phyloP scores from a whole-genome alignment of 1,140 invertebrate species.

The Ectropis grisescens region DNA sequence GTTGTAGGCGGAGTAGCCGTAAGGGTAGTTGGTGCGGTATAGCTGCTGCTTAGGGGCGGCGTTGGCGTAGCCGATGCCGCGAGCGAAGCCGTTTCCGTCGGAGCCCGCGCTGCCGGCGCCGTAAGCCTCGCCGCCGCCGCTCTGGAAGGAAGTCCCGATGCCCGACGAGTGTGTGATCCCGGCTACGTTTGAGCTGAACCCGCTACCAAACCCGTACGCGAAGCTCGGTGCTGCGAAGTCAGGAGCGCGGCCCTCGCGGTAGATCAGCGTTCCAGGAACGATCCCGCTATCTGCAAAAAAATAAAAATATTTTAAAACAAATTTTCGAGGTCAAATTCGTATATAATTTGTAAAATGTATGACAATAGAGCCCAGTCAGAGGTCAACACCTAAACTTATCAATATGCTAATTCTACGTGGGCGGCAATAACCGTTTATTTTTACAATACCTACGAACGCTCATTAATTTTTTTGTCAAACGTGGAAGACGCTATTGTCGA shows the following conservation, averaged over 20 bases:
- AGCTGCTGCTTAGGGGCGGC: slow-evolving; percentile 5
- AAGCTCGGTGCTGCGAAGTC: slow-evolving; percentile 18
- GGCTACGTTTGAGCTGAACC: slow-evolving; percentile 51
- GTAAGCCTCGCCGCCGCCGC: slow-evolving; percentile 38
- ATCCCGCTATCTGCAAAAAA: slow-evolving; percentile 13
- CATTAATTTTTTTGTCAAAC: too few species aligned
- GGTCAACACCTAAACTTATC: too few species aligned
- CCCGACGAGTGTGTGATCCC: slow-evolving; percentile 45
- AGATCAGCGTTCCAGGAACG: slow-evolving; percentile 2
- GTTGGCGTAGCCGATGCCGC: slow-evolving; percentile 23
- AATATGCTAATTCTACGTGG: too few species aligned
- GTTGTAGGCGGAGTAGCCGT: slow-evolving; percentile 23
- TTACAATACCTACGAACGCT: too few species aligned
- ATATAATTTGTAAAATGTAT: too few species aligned
- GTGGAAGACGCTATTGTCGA: too few species aligned
- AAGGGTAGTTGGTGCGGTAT: slow-evolving; percentile 1
- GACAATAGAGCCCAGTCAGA: too few species aligned
- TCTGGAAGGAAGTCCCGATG: slow-evolving; percentile 39
- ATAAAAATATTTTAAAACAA: too few species aligned
- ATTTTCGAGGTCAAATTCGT: too few species aligned
- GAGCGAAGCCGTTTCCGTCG: slow-evolving; percentile 12
- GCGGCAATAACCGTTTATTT: too few species aligned
- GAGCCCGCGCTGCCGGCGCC: slow-evolving; percentile 22
- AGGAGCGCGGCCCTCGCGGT: not conserved
- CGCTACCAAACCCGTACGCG: slow-evolving; percentile 49